These are phyloP conservation scores for Trididemnum clinides DNA, from an alignment of 23 tunicate species.

Conservation along the genomic window DNA sequence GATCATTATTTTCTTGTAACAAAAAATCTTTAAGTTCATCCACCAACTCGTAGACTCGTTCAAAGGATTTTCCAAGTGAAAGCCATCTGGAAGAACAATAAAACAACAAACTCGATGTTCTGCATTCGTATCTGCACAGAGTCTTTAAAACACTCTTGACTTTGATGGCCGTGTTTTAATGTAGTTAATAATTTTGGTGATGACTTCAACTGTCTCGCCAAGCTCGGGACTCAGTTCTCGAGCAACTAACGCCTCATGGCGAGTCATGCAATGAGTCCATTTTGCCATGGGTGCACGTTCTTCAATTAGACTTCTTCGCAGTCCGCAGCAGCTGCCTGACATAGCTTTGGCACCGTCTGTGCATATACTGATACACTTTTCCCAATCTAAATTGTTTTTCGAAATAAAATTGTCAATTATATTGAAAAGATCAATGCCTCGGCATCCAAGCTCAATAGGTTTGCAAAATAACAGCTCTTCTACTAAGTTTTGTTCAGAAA, in stretches of 20 bases:
- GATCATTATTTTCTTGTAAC: conserved; percentile 9
- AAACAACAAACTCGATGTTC: conserved; percentile 48
- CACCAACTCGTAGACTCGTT: conserved; percentile 37
- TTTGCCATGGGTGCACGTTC: conserved; percentile 44
- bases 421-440: no score
- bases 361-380: no score
- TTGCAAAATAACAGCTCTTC: no score
- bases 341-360: no score
- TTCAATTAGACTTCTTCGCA: no score
- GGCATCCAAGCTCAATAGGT: no score
- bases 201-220: conserved; percentile 17
- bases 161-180: conserved; percentile 42
- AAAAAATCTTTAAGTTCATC: conserved; percentile 25
- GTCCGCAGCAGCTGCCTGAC: no score
- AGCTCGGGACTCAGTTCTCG: conserved; percentile 45
- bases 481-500: no score
- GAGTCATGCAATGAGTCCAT: conserved; percentile 53
- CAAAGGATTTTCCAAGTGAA: conserved; percentile 49
- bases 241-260: conserved; percentile 42
- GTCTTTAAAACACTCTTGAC: conserved; percentile 46
- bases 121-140: conserved; percentile 47
- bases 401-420: no score
- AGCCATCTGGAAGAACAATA: conserved; percentile 45
- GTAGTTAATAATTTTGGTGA: conserved; percentile 39
- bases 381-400: no score